A percentile compares a stretch with the other conserved stretches of the same genome.
Conservation (phyloP, 1,140 invertebrate species). For the Nasonia longicornis region DNA sequence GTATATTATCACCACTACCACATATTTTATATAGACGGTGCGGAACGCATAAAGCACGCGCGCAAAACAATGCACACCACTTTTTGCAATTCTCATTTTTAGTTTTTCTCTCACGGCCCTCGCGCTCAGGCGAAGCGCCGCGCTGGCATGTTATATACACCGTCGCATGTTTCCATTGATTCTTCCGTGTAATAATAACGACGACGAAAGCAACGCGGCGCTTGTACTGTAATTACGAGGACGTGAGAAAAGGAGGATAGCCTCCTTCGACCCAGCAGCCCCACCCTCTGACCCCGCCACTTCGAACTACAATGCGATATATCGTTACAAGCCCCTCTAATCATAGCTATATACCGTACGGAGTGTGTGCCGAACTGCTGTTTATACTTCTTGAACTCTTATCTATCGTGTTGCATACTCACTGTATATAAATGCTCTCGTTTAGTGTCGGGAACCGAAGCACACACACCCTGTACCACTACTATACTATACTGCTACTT, state of each 20-base stretch:
- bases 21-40: constrained; percentile 10
- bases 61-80: constrained; percentile 36
- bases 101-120: constrained; percentile 13
- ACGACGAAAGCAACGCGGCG: background rate
- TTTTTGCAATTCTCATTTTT: constrained; percentile 9
- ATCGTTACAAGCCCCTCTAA: constrained; percentile 5
- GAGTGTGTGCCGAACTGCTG: constrained; percentile 17
- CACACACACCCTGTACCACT: constrained; percentile 26
- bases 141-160: background rate
- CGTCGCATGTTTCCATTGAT: too few relatives aligned
- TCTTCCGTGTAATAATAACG: too few relatives aligned
- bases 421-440: constrained; percentile 11
- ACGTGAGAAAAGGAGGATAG: constrained; percentile 4
- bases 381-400: background rate
- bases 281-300: background rate
- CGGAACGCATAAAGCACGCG: constrained; percentile 41
- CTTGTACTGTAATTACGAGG: background rate
- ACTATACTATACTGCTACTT: constrained; percentile 1
- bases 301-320: background rate
- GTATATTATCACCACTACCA: constrained; percentile 2
- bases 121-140: background rate
- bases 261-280: background rate
- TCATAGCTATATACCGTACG: constrained; percentile 23
- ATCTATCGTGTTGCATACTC: background rate
- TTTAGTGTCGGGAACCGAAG: constrained; percentile 14